Percentiles rank a stretch among this genome's conserved stretches.
phyloP scores from a whole-genome alignment of 2,797 vertebrate species.

The Scolopax bukidnonensis region DNA sequence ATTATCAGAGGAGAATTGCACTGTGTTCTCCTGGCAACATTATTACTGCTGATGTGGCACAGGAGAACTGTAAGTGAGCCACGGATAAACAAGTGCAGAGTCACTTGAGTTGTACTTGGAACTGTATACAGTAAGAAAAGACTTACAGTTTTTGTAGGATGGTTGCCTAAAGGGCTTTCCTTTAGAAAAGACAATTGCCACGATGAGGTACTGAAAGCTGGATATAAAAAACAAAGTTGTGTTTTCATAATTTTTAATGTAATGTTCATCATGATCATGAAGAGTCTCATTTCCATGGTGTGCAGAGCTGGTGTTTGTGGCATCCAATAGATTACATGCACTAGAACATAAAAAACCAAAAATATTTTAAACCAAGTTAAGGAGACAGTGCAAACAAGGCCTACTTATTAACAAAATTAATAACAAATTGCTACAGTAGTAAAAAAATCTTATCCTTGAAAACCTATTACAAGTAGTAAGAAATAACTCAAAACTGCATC shows the following conservation, averaged over 20 bases:
- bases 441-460: background rate
- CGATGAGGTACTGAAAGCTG: constrained; percentile 96
- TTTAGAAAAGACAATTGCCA: constrained; percentile 96
- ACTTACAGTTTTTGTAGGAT: constrained; percentile 95
- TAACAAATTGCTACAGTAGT: background rate
- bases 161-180: constrained; percentile 98
- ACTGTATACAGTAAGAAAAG: background rate
- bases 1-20: background rate
- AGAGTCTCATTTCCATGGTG: constrained; percentile 76
- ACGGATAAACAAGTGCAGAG: background rate
- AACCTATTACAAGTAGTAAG: background rate
- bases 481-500: background rate
- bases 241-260: constrained; percentile 94
- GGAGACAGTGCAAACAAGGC: background rate
- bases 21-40: background rate
- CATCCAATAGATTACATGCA: constrained; percentile 79
- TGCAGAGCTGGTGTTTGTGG: constrained; percentile 52
- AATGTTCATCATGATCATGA: constrained; percentile 83
- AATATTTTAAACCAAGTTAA: background rate
- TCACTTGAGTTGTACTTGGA: background rate
- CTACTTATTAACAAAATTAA: background rate
- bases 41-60: background rate
- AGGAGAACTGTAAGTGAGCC: background rate
- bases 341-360: constrained; percentile 67
- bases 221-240: constrained; percentile 97